A percentile compares a stretch with the other conserved stretches of the same genome.
These are phyloP conservation scores for Agapostemon virescens DNA, from an alignment of 2,888 invertebrate genomes.

Conservation along the genomic window DNA sequence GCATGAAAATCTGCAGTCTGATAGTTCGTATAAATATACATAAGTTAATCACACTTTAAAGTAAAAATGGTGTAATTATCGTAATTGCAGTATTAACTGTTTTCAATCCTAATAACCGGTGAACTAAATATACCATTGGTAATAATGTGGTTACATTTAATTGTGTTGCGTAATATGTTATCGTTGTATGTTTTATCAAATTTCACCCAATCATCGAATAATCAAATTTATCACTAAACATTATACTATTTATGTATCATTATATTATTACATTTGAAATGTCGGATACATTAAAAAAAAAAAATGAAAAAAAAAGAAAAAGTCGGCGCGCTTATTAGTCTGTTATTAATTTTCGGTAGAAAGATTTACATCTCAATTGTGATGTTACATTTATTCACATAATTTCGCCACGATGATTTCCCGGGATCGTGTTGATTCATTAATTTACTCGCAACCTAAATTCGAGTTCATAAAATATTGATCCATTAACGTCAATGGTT, in stretches of 20 bases:
- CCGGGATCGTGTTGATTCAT: slow-evolving; percentile 18
- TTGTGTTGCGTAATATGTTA: not conserved
- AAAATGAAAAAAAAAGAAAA: not conserved
- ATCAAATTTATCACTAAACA: not conserved
- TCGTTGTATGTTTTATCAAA: not conserved
- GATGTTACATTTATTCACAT: not conserved
- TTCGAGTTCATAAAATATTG: slow-evolving; percentile 12
- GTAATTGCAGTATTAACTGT: not conserved
- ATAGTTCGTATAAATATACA: no score
- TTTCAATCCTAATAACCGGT: no score
- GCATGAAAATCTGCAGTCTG: not conserved
- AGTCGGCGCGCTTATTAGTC: not conserved
- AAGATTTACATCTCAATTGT: not conserved
- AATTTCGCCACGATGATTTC: not conserved
- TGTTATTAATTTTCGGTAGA: not conserved
- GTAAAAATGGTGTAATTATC: not conserved
- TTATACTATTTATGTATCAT: no score
- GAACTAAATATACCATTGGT: not conserved
- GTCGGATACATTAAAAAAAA: no score
- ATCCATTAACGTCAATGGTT: slow-evolving; percentile 1
- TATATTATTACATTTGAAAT: no score
- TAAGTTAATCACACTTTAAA: not conserved
- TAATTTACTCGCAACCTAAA: not conserved
- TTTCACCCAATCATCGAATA: no score
- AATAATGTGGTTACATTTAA: not conserved